Evolutionary conservation across 2,797 vertebrate species (phyloP), one percentile per base, ranked within the genome.

Genomic region (Cichlasoma orientale): DNA sequence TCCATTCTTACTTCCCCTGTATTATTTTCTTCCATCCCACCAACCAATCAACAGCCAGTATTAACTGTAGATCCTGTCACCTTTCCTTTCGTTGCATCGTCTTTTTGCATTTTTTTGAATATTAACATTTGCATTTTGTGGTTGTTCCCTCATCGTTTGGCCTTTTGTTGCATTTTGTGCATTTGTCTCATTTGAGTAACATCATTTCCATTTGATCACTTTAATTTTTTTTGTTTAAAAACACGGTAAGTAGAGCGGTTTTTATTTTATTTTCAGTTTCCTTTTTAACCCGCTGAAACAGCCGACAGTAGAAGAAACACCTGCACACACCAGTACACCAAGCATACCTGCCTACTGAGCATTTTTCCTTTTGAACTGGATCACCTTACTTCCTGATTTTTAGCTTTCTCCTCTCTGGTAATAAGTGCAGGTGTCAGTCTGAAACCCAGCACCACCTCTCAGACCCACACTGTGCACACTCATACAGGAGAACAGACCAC

Each of bases 61-160:
- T 86, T 82, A 58, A 55, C n/a, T 76, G 63, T 55, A 56, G 38
- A 72, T 38, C 77, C 76, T 80, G 61, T 81, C 73, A 19, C 44
- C 4, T 72, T 86, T 80, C 86, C 56, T 63, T 68, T 85, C 77
- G 69, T 72, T 83, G 82, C 86, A 85, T 90, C 5, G 1, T 85
- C 52, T 63, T 56, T 79, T 71, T 74, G 73, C 75, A 58, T 82
- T 82, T 61, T 21, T 16, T 83, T 83, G 16, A 47, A 50, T 19
- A 47, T 70, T 82, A 88, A 90, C 82, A n/a, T 57, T 76, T 85
- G 91, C 88, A 90, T 91, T 87, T 81, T 76, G 84, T 86, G 7
- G 18, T 55, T 66, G 29, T 76, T 89, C 52, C 72, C 71, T 72
- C 23, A 21, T 70, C 16, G 6, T 79, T 79, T 1, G 0, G 41